Percentiles rank a stretch among this genome's conserved stretches.
Conservation (phyloP, 1,140 invertebrate genomes). For the fruit fly (Drosophila melanogaster) region DNA sequence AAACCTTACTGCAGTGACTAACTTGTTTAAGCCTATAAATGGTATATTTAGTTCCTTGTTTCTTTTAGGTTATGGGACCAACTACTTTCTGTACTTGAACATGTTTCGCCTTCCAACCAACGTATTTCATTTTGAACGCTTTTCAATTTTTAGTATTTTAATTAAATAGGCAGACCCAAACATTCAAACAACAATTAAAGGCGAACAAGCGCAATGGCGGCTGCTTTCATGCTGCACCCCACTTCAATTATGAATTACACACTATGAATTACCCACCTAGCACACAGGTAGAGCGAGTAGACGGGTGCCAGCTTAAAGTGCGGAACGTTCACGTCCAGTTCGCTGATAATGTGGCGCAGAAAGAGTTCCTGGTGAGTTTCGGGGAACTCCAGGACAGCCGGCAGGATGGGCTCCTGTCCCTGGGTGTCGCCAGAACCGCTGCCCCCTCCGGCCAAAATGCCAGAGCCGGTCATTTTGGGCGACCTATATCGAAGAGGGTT, state of each 20-base stretch:
- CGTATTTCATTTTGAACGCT: too few relatives aligned
- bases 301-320: slow-evolving; percentile 96
- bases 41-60: not conserved
- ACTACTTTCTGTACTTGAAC: not conserved
- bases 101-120: not conserved
- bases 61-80: not conserved
- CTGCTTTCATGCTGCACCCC: slow-evolving; percentile 6
- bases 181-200: slow-evolving; percentile 31
- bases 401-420: slow-evolving; percentile 95
- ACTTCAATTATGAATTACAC: not conserved
- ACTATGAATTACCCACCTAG: slow-evolving; percentile 85
- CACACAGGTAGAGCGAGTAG: slow-evolving; percentile 97
- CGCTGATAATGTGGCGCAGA: slow-evolving; percentile 93
- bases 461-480: slow-evolving; percentile 71
- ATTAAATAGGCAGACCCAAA: not conserved
- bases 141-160: not conserved
- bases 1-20: too few relatives aligned
- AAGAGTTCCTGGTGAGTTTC: slow-evolving; percentile 97
- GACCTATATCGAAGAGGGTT: slow-evolving; percentile 56
- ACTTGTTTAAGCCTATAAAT: not conserved
- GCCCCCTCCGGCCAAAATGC: slow-evolving; percentile 59
- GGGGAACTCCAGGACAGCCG: slow-evolving; percentile 96
- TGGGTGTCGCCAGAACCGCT: slow-evolving; percentile 64
- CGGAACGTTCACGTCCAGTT: slow-evolving; percentile 93
- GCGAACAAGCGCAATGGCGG: slow-evolving; percentile 10